These are phyloP conservation scores for Platysteira castanea DNA, from an alignment of 2,113 vertebrate species.

Conservation along the genomic window DNA sequence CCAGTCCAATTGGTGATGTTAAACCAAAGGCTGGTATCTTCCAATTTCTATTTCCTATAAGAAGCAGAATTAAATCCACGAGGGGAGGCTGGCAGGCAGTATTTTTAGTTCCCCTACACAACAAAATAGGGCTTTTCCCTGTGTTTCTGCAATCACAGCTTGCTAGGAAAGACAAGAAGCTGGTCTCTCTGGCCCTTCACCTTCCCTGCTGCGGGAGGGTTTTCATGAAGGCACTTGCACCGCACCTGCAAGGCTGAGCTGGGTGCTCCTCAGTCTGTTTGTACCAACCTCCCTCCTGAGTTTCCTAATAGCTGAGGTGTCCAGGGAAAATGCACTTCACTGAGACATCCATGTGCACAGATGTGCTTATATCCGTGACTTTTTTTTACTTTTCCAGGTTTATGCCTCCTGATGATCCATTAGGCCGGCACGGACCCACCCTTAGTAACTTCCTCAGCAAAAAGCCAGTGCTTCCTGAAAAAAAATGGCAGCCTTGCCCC, in stretches of 20 bases:
- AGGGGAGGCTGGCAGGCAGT: background rate
- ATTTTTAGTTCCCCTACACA: background rate
- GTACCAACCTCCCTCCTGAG: too few species aligned
- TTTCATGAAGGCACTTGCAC: background rate
- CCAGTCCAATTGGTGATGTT: background rate
- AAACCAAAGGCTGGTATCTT: background rate
- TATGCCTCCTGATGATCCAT: conserved; percentile 92
- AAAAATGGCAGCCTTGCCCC: conserved; percentile 82
- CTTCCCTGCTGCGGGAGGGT: fast-evolving
- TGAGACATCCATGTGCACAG: background rate
- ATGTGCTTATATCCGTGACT: background rate
- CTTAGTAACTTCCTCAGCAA: conserved; percentile 84
- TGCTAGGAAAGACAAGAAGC: background rate
- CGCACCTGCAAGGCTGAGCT: fast-evolving
- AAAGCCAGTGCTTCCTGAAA: conserved; percentile 73
- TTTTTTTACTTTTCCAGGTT: conserved; percentile 74
- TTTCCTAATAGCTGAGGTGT: background rate
- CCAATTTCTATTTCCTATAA: background rate
- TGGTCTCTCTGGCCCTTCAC: background rate
- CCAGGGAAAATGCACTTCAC: background rate
- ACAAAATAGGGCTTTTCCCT: background rate
- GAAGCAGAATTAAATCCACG: background rate
- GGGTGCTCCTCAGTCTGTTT: background rate
- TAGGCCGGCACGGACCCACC: conserved; percentile 85
- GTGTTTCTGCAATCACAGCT: background rate